Conservation (phyloP, 2,888 invertebrate genomes). For the Eilema depressum region DNA sequence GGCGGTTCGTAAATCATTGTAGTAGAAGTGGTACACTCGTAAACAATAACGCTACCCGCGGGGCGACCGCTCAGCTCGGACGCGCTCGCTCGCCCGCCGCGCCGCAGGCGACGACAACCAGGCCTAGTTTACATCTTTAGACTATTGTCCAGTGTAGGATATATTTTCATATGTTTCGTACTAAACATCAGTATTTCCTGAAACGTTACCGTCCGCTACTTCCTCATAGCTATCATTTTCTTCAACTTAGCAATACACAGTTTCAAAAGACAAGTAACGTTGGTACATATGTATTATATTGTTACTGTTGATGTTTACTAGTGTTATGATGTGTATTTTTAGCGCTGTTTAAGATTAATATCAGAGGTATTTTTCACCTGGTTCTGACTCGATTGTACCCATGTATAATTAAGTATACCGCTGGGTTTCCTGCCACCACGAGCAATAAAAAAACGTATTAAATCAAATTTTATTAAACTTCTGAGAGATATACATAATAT, state of each 20-base stretch:
- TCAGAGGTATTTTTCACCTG: neutral
- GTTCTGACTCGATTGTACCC: neutral
- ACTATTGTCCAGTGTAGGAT: constrained; percentile 12
- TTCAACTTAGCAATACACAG: neutral
- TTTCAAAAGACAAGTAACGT: neutral
- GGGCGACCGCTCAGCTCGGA: constrained; percentile 52
- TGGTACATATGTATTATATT: neutral
- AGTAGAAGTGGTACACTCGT: constrained; percentile 83
- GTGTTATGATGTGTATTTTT: neutral
- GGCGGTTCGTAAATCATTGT: constrained; percentile 86
- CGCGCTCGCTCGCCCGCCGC: constrained; percentile 26
- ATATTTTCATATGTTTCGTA: neutral
- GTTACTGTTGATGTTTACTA: neutral
- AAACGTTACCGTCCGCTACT: neutral
- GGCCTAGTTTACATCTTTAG: constrained; percentile 21
- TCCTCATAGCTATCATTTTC: neutral
- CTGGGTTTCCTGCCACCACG: neutral
- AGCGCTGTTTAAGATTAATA: neutral
- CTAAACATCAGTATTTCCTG: neutral
- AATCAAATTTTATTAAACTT: constrained; percentile 15
- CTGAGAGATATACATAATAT: constrained; percentile 27
- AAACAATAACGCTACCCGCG: constrained; percentile 78
- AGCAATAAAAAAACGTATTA: constrained; percentile 10
- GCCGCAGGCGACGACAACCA: constrained; percentile 28
- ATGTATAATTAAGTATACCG: neutral